These are phyloP conservation scores for Lamellibrachia columna DNA, from an alignment of 2,888 invertebrate species.

Conservation along the genomic window DNA sequence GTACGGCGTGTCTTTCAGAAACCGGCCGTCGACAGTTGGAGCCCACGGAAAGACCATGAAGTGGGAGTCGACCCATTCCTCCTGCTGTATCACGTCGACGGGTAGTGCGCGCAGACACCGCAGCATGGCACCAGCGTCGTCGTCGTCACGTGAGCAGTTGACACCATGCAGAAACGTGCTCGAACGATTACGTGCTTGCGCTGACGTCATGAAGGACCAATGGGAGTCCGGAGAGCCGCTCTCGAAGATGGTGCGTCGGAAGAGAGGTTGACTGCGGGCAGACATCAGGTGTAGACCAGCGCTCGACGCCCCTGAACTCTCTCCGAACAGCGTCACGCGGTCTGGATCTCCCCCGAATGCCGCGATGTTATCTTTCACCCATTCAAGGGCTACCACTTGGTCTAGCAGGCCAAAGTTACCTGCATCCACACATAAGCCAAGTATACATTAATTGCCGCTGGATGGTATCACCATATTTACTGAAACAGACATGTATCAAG, in stretches of 20 bases:
- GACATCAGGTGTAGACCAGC: conserved; percentile 80
- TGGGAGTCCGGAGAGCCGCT: conserved; percentile 89
- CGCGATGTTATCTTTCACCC: conserved; percentile 52
- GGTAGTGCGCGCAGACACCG: conserved; percentile 39
- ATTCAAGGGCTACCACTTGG: conserved; percentile 83
- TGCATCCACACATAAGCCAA: conserved; percentile 56
- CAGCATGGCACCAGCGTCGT: conserved; percentile 39
- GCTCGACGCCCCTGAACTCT: conserved; percentile 84
- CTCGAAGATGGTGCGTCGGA: conserved; percentile 84
- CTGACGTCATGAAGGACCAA: conserved; percentile 83
- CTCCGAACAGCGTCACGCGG: conserved; percentile 89
- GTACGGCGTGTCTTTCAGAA: conserved; percentile 78
- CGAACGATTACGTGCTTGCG: conserved; percentile 31
- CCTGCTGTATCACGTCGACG: conserved; percentile 33
- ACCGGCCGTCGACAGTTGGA: conserved; percentile 89
- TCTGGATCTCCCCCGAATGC: conserved; percentile 77
- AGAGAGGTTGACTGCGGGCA: conserved; percentile 83
- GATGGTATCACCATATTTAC: too few species aligned
- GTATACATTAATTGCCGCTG: too few species aligned
- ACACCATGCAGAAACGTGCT: conserved; percentile 36
- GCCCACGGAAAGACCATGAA: conserved; percentile 88
- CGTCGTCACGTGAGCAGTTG: conserved; percentile 32
- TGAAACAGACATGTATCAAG: too few species aligned
- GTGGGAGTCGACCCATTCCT: conserved; percentile 61
- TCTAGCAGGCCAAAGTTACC: conserved; percentile 93